These are phyloP conservation scores for Neodiprion virginianus DNA, from an alignment of 1,140 invertebrate genomes.

Conservation along the genomic window DNA sequence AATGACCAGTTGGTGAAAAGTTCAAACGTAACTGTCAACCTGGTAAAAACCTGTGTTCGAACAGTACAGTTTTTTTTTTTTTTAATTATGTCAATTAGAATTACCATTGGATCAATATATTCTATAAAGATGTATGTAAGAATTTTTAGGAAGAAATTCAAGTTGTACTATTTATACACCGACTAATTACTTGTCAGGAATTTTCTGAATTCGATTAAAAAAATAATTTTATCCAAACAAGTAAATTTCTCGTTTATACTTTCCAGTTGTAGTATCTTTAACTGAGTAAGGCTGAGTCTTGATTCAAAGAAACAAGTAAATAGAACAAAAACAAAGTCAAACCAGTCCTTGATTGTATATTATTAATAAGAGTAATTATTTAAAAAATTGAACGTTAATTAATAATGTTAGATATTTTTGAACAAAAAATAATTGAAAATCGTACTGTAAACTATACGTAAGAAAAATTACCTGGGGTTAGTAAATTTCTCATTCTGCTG, in stretches of 20 bases:
- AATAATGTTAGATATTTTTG: slow-evolving; percentile 12
- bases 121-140: slow-evolving; percentile 4
- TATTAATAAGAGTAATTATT: slow-evolving; percentile 2
- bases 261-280: not conserved
- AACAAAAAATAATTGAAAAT: not conserved
- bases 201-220: not conserved
- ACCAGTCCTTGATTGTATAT: not conserved
- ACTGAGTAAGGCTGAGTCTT: not conserved
- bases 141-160: not conserved
- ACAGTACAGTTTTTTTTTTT: too few species aligned
- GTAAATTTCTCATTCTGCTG: not conserved
- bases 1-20: too few species aligned
- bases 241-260: not conserved
- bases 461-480: not conserved
- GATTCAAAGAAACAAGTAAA: not conserved
- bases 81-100: too few species aligned
- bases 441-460: not conserved
- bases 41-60: too few species aligned
- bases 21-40: too few species aligned
- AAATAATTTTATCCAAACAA: not conserved
- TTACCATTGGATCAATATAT: too few species aligned
- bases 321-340: not conserved
- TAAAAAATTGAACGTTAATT: slow-evolving; percentile 5
- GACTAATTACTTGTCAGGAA: not conserved
- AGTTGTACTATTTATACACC: not conserved